Conservation (phyloP, 2,797 vertebrate species). For the Enteromius anoplus region DNA sequence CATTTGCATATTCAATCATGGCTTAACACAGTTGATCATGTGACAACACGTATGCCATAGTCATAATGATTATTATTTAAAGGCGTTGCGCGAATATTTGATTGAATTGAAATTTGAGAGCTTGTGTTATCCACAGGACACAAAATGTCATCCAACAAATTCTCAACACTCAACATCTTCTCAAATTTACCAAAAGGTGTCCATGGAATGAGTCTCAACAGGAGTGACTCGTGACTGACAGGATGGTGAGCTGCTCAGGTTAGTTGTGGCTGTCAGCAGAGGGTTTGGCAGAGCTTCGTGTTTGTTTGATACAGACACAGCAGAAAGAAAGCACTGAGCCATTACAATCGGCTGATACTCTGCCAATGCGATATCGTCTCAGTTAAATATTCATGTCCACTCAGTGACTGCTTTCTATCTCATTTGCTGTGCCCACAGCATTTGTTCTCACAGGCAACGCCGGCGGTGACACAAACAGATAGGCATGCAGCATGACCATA, state of each 20-base stretch:
- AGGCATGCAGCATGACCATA: neutral
- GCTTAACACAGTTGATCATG: neutral
- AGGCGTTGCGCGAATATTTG: neutral
- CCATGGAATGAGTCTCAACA: slow-evolving; percentile 36
- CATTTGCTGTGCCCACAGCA: slow-evolving; percentile 38
- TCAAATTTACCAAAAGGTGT: slow-evolving; percentile 44
- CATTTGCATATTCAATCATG: neutral
- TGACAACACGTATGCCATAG: neutral
- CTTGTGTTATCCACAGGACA: neutral
- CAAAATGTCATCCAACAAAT: slow-evolving; percentile 1
- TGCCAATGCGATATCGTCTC: slow-evolving; percentile 20
- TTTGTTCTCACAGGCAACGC: slow-evolving; percentile 21
- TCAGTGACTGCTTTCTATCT: slow-evolving; percentile 36
- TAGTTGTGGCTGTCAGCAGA: neutral
- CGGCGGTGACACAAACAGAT: slow-evolving; percentile 9
- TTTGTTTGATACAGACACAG: slow-evolving; percentile 1
- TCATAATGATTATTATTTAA: neutral
- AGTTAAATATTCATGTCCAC: slow-evolving; percentile 43
- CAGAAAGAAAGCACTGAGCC: slow-evolving; percentile 19
- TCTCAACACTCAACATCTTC: slow-evolving; percentile 1
- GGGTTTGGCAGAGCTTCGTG: neutral
- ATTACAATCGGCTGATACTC: slow-evolving; percentile 17
- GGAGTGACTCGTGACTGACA: slow-evolving; percentile 23
- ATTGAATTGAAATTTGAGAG: neutral
- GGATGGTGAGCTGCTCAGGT: neutral